Evolutionary conservation across 1,140 invertebrate species (phyloP), one percentile per base, ranked within the genome.

Genomic region (Achroia grisella): DNA sequence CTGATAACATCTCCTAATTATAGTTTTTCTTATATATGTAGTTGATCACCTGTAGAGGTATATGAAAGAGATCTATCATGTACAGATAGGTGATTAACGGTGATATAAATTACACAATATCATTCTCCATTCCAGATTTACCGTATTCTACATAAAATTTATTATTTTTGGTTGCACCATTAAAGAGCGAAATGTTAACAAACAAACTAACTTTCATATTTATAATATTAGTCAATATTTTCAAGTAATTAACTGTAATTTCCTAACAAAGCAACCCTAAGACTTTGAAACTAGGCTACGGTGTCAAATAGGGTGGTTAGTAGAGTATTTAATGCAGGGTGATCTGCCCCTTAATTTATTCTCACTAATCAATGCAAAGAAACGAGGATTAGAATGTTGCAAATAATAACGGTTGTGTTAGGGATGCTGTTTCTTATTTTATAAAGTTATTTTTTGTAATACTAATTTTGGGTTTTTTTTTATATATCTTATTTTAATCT

Each of bases 341-440:
- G 35, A 23, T 23, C 35, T 17, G 15, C 14, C 35, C 35, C 35
- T 23, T 37, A 37, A 23, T 37, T 37, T 37, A 15, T 17, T 17
- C 35, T 13, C 5, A 14, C 15, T 37, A 37, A 37, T 37, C 35
- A 37, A 37, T 37, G 17, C 35, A 37, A 37, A 37, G 10, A 23
- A 17, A 15, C 10, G 12, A 15, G 13, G 10, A 36, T 11, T 34
- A 11, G 17, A 6, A 15, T 36, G n/a, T 8, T 11, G 13, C 34
- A 2, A 15, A 15, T n/a, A 31, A 31, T 31, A 10, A 31, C 2
- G 30, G 30, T 4, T n/a, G 9, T 2, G 6, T 3, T 31, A 10
- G 30, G 10, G 10, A 4, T 3, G 10, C 4, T 29, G 10, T 2
- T 31, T 8, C 9, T 2, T 2, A 31, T 2, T 31, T 10, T 2